Conservation (phyloP, 1,140 invertebrate species). For the Pteromalus puparum region DNA sequence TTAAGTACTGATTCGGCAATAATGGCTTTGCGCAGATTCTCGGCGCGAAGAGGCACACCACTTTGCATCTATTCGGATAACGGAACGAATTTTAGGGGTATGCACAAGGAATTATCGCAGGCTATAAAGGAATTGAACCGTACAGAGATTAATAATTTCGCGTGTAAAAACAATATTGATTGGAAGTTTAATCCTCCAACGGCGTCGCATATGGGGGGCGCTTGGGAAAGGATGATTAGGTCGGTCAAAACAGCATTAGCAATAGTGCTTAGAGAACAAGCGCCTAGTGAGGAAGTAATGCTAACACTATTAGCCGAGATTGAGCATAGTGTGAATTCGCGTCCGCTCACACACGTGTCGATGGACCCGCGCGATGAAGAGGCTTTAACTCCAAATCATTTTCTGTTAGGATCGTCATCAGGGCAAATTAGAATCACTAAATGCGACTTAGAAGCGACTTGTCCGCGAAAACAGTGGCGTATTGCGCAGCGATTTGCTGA, state of each 20-base stretch:
- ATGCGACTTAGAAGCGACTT: neutral
- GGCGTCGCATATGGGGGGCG: constrained; percentile 21
- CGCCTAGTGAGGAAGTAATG: neutral
- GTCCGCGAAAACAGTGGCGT: constrained; percentile 16
- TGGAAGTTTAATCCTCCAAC: constrained; percentile 22
- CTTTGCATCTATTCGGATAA: constrained; percentile 56
- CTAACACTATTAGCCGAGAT: neutral
- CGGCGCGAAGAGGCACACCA: constrained; percentile 50
- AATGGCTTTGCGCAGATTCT: constrained; percentile 58
- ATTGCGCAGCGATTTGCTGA: constrained; percentile 53
- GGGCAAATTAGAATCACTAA: neutral
- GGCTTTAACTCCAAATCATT: constrained; percentile 61
- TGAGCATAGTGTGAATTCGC: constrained; percentile 30
- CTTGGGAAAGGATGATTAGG: neutral
- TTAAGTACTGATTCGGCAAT: constrained; percentile 56
- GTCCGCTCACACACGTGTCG: constrained; percentile 44
- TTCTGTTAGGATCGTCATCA: constrained; percentile 57
- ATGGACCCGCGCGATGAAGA: constrained; percentile 46
- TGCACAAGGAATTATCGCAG: constrained; percentile 54
- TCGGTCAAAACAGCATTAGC: neutral
- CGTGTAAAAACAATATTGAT: no score
- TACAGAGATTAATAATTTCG: neutral
- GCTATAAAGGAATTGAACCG: constrained; percentile 44
- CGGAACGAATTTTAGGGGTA: constrained; percentile 61
- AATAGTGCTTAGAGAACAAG: neutral